phyloP scores from a whole-genome alignment of 2,888 invertebrate species.

The Panopea generosa region DNA sequence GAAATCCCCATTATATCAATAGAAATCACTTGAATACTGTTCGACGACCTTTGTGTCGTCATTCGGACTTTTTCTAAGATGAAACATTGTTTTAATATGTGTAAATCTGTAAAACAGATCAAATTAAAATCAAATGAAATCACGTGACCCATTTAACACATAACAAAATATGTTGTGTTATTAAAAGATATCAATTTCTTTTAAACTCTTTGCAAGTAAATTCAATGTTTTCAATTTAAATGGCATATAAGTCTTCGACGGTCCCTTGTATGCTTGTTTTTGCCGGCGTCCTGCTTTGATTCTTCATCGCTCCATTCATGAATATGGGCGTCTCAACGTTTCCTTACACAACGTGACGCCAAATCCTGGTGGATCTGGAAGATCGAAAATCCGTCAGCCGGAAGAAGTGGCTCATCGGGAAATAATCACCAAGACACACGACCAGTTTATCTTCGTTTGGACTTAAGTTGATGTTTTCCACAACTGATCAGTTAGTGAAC shows the following conservation, averaged over 20 bases:
- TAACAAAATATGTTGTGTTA: not conserved
- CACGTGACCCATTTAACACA: no score
- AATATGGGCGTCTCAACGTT: conserved; percentile 77
- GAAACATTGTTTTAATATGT: no score
- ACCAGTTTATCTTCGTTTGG: conserved; percentile 77
- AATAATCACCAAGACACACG: conserved; percentile 83
- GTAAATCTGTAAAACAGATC: no score
- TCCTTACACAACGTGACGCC: conserved; percentile 79
- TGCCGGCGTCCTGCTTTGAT: conserved; percentile 70
- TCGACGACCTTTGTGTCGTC: no score
- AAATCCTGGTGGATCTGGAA: conserved; percentile 82
- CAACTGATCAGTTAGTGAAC: conserved; percentile 81
- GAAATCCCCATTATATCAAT: no score
- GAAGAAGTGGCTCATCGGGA: conserved; percentile 82
- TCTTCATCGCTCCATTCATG: conserved; percentile 69
- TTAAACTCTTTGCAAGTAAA: no score
- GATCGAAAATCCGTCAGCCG: conserved; percentile 79
- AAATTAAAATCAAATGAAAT: no score
- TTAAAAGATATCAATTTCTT: not conserved
- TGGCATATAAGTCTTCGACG: conserved; percentile 73
- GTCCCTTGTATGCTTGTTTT: conserved; percentile 69
- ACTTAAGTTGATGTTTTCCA: conserved; percentile 82
- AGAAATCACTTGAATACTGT: no score
- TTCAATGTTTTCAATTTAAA: no score
- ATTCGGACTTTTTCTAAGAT: not conserved